Conservation (phyloP, 1,140 invertebrate species). For the Diabrotica virgifera region DNA sequence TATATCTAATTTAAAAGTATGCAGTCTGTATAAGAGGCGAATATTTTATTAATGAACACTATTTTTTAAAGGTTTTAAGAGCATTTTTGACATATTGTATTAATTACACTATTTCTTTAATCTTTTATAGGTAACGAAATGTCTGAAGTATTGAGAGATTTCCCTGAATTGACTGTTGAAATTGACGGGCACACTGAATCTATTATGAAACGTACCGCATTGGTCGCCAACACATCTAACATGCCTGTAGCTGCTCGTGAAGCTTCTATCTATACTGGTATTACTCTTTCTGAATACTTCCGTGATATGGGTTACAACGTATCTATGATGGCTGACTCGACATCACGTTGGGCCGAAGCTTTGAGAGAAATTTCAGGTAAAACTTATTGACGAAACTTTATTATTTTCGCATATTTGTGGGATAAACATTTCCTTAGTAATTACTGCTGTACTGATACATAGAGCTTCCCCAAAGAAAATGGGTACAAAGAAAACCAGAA, state of each 20-base stretch:
- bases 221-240: conserved; percentile 99
- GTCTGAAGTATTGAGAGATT: conserved; percentile 94
- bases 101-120: background rate
- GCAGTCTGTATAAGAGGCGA: no score
- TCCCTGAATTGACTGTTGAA: conserved; percentile 96
- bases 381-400: no score
- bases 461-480: no score
- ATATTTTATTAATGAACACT: no score
- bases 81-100: no score
- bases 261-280: conserved; percentile 99
- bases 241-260: conserved; percentile 99
- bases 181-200: conserved; percentile 95
- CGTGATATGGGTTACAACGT: conserved; percentile 99
- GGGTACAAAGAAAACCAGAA: no score
- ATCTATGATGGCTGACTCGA: conserved; percentile 99
- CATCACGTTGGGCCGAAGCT: conserved; percentile 99
- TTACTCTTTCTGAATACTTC: conserved; percentile 98
- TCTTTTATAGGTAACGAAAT: conserved; percentile 66
- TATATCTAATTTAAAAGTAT: no score
- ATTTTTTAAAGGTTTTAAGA: no score
- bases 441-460: no score
- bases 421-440: no score
- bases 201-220: conserved; percentile 99
- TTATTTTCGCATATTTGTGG: no score
- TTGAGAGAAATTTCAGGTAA: conserved; percentile 93